Percentiles rank a stretch among this genome's conserved stretches.
Evolutionary conservation across 2,113 vertebrate species (phyloP).

Genomic region (Zingel zingel): DNA sequence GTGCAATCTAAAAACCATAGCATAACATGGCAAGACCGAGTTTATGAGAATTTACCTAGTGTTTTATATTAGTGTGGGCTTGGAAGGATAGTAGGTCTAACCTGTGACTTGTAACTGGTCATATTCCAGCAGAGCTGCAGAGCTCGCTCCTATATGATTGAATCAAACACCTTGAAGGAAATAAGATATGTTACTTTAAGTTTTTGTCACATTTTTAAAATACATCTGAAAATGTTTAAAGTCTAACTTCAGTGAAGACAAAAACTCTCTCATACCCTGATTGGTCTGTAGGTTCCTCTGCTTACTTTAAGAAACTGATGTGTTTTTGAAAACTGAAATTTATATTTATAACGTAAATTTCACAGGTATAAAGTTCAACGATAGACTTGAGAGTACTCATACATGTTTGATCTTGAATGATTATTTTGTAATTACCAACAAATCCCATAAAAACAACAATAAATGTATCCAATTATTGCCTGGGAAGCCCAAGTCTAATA

Average conservation of each 20-base stretch:
- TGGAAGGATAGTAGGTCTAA: background rate
- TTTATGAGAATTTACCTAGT: background rate
- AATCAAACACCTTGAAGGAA: slow-evolving; percentile 3
- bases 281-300: background rate
- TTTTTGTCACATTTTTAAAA: background rate
- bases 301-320: background rate
- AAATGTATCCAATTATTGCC: background rate
- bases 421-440: slow-evolving; percentile 9
- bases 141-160: background rate
- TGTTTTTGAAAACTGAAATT: background rate
- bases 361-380: background rate
- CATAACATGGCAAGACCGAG: background rate
- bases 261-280: background rate
- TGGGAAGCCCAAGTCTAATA: background rate
- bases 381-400: background rate
- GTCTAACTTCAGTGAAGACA: background rate
- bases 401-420: background rate
- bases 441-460: background rate
- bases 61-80: background rate
- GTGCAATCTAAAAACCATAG: slow-evolving; percentile 2
- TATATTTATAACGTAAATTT: background rate
- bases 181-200: background rate
- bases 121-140: slow-evolving; percentile 8
- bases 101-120: background rate
- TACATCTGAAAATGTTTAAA: background rate